phyloP scores from a whole-genome alignment of 2,888 invertebrate species.

The Vanessa cardui region DNA sequence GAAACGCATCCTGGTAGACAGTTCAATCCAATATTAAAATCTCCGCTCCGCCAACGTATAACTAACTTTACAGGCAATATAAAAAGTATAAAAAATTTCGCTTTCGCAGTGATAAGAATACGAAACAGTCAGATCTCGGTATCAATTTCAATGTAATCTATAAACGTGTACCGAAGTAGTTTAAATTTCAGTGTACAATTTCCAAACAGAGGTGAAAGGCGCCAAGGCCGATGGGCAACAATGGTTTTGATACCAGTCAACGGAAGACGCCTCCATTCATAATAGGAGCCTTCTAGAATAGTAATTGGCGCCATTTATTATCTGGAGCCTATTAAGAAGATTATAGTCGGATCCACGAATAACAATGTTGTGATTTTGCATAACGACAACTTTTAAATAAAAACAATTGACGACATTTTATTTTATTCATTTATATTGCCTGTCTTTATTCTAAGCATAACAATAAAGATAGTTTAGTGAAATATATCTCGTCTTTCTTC shows the following conservation, averaged over 20 bases:
- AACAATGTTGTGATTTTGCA: constrained; percentile 8
- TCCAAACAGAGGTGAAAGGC: constrained; percentile 70
- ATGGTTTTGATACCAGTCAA: constrained; percentile 54
- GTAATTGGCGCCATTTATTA: constrained; percentile 47
- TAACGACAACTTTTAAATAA: background rate
- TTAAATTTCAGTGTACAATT: constrained; percentile 61
- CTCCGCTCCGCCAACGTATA: background rate
- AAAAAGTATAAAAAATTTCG: constrained; percentile 3
- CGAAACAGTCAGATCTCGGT: constrained; percentile 20
- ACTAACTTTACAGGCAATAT: constrained; percentile 6
- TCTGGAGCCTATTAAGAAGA: constrained; percentile 26
- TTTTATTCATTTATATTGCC: no score
- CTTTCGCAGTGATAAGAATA: constrained; percentile 21
- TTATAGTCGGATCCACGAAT: constrained; percentile 18
- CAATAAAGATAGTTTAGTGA: no score
- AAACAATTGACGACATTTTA: background rate
- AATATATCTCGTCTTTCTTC: no score
- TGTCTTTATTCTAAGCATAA: no score
- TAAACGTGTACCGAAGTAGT: constrained; percentile 37
- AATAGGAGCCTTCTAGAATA: constrained; percentile 57
- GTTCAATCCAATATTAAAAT: background rate
- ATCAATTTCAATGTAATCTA: constrained; percentile 23
- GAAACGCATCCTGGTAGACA: background rate
- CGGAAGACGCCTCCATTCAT: constrained; percentile 68
- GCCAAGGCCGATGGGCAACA: constrained; percentile 62